Evolutionary conservation across 2,797 vertebrate genomes (phyloP).

Genomic region (Acrocephalus scirpaceus): DNA sequence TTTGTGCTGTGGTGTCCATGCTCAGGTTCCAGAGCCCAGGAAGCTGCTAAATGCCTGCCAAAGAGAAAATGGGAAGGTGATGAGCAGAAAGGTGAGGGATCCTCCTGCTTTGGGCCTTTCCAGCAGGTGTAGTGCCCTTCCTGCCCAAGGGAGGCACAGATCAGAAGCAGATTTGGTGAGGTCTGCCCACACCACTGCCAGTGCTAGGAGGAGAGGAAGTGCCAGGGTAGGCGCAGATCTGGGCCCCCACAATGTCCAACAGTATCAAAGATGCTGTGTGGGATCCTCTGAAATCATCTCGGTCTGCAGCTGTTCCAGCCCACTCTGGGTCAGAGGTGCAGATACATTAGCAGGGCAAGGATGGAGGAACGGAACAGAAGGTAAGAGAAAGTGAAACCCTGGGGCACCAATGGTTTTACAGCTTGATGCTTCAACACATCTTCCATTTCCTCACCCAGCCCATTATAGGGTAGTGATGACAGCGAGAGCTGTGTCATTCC

Average conservation of each 20-base stretch:
- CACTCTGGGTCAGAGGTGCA: background rate
- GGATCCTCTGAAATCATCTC: background rate
- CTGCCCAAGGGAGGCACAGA: too few species aligned
- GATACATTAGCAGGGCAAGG: background rate
- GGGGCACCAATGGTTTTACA: background rate
- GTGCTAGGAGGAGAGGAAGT: background rate
- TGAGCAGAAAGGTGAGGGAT: background rate
- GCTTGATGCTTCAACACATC: background rate
- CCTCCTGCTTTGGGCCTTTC: background rate
- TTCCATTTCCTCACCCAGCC: background rate
- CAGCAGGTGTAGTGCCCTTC: background rate
- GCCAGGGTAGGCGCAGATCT: accelerated
- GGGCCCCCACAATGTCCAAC: accelerated
- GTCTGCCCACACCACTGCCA: background rate
- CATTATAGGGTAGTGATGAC: background rate
- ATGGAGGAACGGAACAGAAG: background rate
- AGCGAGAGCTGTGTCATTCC: background rate
- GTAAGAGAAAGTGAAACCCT: background rate
- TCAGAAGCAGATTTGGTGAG: background rate
- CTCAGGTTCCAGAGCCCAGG: background rate
- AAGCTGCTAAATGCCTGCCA: background rate
- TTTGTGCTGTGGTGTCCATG: accelerated
- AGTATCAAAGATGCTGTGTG: background rate
- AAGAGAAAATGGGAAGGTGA: background rate
- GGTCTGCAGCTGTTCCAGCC: background rate